Conservation (phyloP, 1,140 invertebrate genomes). For the Chironomus tepperi region DNA sequence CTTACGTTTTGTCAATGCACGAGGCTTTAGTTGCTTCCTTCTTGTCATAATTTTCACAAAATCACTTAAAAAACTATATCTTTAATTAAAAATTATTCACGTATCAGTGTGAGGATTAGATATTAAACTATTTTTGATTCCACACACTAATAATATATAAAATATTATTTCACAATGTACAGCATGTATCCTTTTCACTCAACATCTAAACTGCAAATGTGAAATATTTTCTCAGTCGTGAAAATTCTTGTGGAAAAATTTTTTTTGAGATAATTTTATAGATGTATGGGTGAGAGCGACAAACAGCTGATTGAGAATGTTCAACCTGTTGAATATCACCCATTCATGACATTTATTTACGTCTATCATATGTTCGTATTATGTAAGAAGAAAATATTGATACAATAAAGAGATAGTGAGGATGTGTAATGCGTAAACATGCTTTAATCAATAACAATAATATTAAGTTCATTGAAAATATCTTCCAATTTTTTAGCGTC, state of each 20-base stretch:
- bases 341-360: constrained; percentile 10
- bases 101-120: too few species aligned
- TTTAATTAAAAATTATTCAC: too few species aligned
- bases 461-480: constrained; percentile 18
- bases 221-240: neutral
- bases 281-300: neutral
- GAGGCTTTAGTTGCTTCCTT: constrained; percentile 12
- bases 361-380: neutral
- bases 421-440: neutral
- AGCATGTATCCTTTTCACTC: neutral
- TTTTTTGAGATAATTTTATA: neutral
- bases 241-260: constrained; percentile 8
- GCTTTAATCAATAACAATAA: neutral
- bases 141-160: too few species aligned
- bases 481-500: constrained; percentile 41
- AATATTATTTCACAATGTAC: neutral
- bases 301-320: neutral
- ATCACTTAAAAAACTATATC: neutral
- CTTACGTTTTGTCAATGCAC: constrained; percentile 17
- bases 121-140: too few species aligned
- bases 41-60: neutral
- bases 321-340: neutral
- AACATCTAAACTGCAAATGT: constrained; percentile 20
- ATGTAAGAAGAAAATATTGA: too few species aligned
- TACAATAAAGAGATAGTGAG: neutral